phyloP scores from a whole-genome alignment of 2,888 invertebrate genomes.

The Synanthedon vespiformis region DNA sequence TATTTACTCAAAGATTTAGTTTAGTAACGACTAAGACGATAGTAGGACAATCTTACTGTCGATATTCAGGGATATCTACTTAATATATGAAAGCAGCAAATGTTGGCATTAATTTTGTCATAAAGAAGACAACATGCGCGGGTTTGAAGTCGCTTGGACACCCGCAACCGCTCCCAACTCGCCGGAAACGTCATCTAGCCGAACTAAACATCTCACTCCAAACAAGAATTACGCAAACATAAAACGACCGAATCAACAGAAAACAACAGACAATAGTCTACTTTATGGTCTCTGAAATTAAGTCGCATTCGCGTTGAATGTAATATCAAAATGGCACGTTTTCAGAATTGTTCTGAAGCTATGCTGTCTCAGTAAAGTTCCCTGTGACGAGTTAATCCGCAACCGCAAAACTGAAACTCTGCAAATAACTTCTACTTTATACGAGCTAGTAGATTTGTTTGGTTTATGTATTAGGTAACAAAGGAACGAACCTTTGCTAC shows the following conservation, averaged over 20 bases:
- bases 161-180: conserved; percentile 34
- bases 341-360: conserved; percentile 16
- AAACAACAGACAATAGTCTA: conserved; percentile 10
- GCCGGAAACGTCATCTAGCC: conserved; percentile 54
- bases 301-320: conserved; percentile 12
- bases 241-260: conserved; percentile 13
- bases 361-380: conserved; percentile 42
- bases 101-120: not conserved
- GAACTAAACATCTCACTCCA: conserved; percentile 59
- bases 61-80: no score
- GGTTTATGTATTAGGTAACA: not conserved
- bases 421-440: conserved; percentile 31
- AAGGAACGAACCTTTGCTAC: conserved; percentile 6
- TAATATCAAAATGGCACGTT: conserved; percentile 1
- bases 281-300: conserved; percentile 12
- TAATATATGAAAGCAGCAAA: not conserved
- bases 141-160: conserved; percentile 28
- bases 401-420: conserved; percentile 54
- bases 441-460: conserved; percentile 8
- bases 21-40: no score
- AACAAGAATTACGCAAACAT: conserved; percentile 18
- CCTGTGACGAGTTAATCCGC: conserved; percentile 45
- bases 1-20: no score
- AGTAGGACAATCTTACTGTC: no score
- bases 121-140: conserved; percentile 12